phyloP scores from a whole-genome alignment of 2,113 vertebrate species.

The Prolemur simus region DNA sequence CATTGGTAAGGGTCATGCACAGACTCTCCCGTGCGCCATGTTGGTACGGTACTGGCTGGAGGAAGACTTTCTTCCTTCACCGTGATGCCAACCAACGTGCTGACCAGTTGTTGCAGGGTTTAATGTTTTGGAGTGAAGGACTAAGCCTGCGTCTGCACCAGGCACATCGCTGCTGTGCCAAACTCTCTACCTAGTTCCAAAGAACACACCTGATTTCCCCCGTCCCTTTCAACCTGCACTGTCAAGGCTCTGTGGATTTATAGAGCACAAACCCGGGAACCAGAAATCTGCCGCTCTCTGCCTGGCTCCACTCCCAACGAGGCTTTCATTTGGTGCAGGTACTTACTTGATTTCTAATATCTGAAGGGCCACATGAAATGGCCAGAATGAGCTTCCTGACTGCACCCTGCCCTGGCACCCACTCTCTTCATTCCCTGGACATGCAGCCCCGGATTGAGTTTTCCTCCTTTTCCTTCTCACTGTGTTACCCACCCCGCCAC shows the following conservation, averaged over 20 bases:
- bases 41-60: background rate
- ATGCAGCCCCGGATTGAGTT: background rate
- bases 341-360: background rate
- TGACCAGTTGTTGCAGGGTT: background rate
- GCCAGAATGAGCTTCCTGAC: rapidly evolving
- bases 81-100: background rate
- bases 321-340: background rate
- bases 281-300: background rate
- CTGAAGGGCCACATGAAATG: background rate
- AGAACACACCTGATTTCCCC: background rate
- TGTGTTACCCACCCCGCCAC: background rate
- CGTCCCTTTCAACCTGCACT: background rate
- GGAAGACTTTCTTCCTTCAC: background rate
- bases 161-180: background rate
- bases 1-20: rapidly evolving
- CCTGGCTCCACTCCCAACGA: background rate
- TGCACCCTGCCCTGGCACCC: rapidly evolving
- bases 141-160: background rate
- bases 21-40: rapidly evolving
- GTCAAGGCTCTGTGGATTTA: background rate
- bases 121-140: background rate
- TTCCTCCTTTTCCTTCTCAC: background rate
- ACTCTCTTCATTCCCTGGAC: background rate
- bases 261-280: background rate
- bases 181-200: background rate